phyloP scores from a whole-genome alignment of 2,888 invertebrate genomes.

The Achlya flavicornis region DNA sequence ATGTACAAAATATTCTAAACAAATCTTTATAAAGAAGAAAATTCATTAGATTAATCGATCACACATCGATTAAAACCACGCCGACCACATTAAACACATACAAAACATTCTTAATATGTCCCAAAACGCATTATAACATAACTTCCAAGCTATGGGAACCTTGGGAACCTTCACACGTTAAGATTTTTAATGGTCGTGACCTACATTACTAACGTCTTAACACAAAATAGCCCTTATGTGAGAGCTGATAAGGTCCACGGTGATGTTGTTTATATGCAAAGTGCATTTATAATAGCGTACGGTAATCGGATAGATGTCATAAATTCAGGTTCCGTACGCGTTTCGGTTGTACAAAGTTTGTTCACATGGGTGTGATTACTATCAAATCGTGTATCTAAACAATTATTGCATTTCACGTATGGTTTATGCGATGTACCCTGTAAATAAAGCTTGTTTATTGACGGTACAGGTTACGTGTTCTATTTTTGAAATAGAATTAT shows the following conservation, averaged over 20 bases:
- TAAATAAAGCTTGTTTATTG: background rate
- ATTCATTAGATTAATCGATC: background rate
- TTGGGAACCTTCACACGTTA: conserved; percentile 36
- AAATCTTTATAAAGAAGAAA: no score
- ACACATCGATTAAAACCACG: background rate
- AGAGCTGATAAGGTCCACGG: conserved; percentile 10
- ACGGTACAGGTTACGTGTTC: background rate
- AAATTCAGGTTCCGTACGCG: conserved; percentile 56
- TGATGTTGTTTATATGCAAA: conserved; percentile 42
- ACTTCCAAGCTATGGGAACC: conserved; percentile 38
- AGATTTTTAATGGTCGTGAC: conserved; percentile 43
- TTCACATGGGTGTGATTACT: conserved; percentile 65
- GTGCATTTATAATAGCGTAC: conserved; percentile 49
- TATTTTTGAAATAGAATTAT: background rate
- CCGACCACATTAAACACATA: background rate
- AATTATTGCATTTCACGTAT: conserved; percentile 42
- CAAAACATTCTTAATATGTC: conserved; percentile 24
- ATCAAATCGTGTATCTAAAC: conserved; percentile 52
- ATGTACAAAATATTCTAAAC: no score
- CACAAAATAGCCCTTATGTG: conserved; percentile 14
- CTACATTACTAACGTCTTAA: conserved; percentile 24
- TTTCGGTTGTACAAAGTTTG: conserved; percentile 54
- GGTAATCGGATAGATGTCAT: conserved; percentile 59
- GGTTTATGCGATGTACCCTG: conserved; percentile 13
- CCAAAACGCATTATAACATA: conserved; percentile 23